phyloP scores from a whole-genome alignment of 53 echinoderm and acorn worm genomes.

The Henricia sp. region DNA sequence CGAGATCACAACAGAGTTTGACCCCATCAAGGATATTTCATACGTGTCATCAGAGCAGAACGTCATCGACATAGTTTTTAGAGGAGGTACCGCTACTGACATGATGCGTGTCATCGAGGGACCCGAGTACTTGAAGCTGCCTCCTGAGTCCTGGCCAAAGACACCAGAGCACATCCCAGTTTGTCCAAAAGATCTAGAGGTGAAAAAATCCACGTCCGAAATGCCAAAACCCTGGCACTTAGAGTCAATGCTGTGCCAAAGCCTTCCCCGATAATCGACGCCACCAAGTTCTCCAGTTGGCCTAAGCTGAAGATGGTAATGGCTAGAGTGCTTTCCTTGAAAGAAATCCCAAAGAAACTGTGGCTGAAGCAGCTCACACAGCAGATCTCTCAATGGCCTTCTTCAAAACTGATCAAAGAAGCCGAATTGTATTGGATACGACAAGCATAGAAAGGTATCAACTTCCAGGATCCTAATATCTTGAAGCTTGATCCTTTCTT shows the following conservation, averaged over 20 bases:
- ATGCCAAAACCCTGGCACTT: too few species aligned
- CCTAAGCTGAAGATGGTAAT: constrained; percentile 69
- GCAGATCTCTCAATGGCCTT: constrained; percentile 72
- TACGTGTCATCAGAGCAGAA: constrained; percentile 71
- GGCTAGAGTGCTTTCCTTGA: too few species aligned
- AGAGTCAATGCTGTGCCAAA: not conserved
- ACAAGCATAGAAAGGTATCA: constrained; percentile 70
- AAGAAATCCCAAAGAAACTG: too few species aligned
- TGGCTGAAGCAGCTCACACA: too few species aligned
- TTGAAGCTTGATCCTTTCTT: constrained; percentile 62
- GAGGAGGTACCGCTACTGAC: constrained; percentile 71
- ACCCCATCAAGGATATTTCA: constrained; percentile 62
- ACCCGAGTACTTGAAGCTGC: too few species aligned
- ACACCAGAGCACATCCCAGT: constrained; percentile 70
- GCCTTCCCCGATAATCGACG: constrained; percentile 33
- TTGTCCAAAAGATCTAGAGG: constrained; percentile 29
- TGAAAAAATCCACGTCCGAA: too few species aligned
- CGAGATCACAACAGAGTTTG: constrained; percentile 75
- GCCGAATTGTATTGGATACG: constrained; percentile 78
- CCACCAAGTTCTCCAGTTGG: constrained; percentile 74
- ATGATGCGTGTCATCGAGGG: too few species aligned
- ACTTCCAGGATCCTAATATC: constrained; percentile 69
- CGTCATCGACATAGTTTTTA: constrained; percentile 73
- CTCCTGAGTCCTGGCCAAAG: constrained; percentile 79
- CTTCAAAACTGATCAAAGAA: constrained; percentile 40